phyloP scores from a whole-genome alignment of 2,113 vertebrate genomes.

The Lasiurus borealis region DNA sequence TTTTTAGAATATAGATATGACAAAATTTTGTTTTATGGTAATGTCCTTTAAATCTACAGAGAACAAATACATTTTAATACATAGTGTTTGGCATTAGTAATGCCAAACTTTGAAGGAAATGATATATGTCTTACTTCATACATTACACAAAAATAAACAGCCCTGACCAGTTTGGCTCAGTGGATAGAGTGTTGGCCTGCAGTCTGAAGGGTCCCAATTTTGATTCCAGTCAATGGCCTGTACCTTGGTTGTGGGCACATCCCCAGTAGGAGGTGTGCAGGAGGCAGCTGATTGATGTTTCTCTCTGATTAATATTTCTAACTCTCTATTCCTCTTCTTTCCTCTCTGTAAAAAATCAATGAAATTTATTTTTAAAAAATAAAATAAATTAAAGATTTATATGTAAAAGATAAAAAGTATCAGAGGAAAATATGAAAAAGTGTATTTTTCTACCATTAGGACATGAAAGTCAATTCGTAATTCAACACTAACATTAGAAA shows the following conservation, averaged over 20 bases:
- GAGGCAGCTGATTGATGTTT: too few relatives aligned
- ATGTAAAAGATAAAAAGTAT: slow-evolving; percentile 2
- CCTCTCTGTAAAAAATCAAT: too few relatives aligned
- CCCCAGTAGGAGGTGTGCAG: too few relatives aligned
- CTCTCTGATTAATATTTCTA: too few relatives aligned
- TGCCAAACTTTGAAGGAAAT: not conserved
- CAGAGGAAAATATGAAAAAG: slow-evolving; percentile 28
- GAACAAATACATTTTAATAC: slow-evolving; percentile 23
- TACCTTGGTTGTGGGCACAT: too few relatives aligned
- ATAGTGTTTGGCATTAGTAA: not conserved
- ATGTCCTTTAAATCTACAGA: slow-evolving; percentile 41
- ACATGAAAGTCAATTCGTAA: not conserved
- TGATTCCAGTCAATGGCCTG: too few relatives aligned
- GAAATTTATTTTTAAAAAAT: too few relatives aligned
- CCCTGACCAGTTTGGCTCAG: too few relatives aligned
- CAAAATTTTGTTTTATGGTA: not conserved
- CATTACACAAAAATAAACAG: not conserved
- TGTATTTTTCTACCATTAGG: not conserved
- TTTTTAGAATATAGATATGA: not conserved
- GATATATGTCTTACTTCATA: not conserved
- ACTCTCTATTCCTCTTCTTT: too few relatives aligned
- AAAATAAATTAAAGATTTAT: not conserved
- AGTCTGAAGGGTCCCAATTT: too few relatives aligned
- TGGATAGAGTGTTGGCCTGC: too few relatives aligned
- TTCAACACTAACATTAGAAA: slow-evolving; percentile 8